Base-by-base conservation (phyloP, 2,113 vertebrate genomes). In the Acanthochromis polyacanthus region DNA sequence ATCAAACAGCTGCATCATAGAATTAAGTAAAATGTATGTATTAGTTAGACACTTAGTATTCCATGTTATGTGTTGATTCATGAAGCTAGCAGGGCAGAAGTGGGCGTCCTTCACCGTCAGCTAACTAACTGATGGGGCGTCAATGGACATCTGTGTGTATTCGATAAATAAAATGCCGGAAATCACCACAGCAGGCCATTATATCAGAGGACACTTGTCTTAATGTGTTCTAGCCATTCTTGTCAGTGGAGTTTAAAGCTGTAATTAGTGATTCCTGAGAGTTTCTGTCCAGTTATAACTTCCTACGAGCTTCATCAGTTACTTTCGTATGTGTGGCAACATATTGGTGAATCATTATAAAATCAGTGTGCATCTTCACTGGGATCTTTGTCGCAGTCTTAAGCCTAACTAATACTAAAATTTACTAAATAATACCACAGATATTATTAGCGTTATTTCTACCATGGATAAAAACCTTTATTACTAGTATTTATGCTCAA, bases 311-410 rank as follows among this genome's bases (percentile, higher is more conserved):
- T 40, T 50, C 17, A 61, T 69, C 55, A n/a, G 5, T 76, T 73
- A 5, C 46, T 74, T 75, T 81, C 5, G 32, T 60, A 43, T 25
- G 8, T 80, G 64, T 69, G 55, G 43, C 62, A 58, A 53, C 53
- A 63, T 73, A 11, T 48, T 62, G 20, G 38, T 71, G 43, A 66
- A 14, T 70, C 20, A 4, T 65, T 25, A 25, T 70, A 61, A 17
- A 43, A 36, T 68, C 64, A 69, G n/a, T 30, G 16, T 48, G 22
- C 5, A 23, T 36, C 23, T 84, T 80, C 43, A 62, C 5, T 76
- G 68, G 81, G 85, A 80, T 89, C 74, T 78, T 81, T 85, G 74
- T 57, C 22, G 71, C 55, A 74, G 17, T 20, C 12, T 59, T 68
- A 36, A 67, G 28, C 22, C 5, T 7, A 32, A 20, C 5, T 10